Conservation (phyloP, 64 coral and sea anemone species). For the Pachyseris speciosa region DNA sequence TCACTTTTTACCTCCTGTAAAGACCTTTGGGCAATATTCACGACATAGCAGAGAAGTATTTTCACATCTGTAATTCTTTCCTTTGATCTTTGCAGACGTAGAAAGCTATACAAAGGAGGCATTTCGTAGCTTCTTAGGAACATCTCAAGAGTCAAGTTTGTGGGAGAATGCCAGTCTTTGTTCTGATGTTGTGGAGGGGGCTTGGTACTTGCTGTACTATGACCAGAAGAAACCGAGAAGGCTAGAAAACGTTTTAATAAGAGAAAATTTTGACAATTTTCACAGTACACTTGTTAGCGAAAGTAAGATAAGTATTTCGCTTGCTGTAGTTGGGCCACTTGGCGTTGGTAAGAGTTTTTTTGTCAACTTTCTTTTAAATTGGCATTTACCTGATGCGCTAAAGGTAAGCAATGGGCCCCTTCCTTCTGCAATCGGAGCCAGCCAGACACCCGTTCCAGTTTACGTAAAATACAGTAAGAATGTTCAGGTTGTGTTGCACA, state of each 20-base stretch:
- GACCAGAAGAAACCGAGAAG: not conserved
- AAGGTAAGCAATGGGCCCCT: not conserved
- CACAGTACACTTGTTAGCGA: constrained; percentile 31
- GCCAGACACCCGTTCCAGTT: constrained; percentile 63
- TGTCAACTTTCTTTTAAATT: constrained; percentile 48
- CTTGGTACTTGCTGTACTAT: constrained; percentile 59
- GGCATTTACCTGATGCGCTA: not conserved
- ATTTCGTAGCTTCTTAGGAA: not conserved
- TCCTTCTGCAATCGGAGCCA: constrained; percentile 44
- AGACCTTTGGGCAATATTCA: too few species aligned
- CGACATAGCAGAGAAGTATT: too few species aligned
- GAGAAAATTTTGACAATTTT: constrained; percentile 40
- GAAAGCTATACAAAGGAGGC: not conserved
- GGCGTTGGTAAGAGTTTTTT: constrained; percentile 63
- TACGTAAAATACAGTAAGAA: constrained; percentile 30
- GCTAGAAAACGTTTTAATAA: constrained; percentile 8
- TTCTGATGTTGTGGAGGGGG: constrained; percentile 54
- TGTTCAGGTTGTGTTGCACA: constrained; percentile 17
- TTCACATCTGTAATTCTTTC: not conserved
- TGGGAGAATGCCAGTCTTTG: constrained; percentile 39
- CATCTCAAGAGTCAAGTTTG: not conserved
- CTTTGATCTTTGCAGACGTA: not conserved
- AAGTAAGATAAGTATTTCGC: constrained; percentile 46
- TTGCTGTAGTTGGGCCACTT: constrained; percentile 56
- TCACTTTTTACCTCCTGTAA: too few species aligned